These are phyloP conservation scores for Leguminivora glycinivorella DNA, from an alignment of 1,140 invertebrate species.

Conservation along the genomic window DNA sequence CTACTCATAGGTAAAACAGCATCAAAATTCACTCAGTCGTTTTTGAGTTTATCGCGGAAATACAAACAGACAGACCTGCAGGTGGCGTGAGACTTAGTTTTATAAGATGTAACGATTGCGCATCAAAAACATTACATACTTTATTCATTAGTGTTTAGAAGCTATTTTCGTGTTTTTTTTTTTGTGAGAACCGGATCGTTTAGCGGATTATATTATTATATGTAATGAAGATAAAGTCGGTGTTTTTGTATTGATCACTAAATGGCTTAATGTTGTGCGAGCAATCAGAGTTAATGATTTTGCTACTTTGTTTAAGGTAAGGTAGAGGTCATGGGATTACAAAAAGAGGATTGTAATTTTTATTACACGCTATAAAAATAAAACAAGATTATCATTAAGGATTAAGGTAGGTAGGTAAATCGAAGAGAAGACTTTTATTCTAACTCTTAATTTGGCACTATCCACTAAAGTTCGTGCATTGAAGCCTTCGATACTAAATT, in stretches of 20 bases:
- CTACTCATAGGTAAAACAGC: no score
- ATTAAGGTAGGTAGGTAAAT: no score
- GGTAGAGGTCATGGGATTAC: not conserved
- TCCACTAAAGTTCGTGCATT: no score
- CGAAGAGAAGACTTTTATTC: no score
- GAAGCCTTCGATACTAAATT: no score
- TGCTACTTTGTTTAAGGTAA: conserved; percentile 5
- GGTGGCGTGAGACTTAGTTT: no score
- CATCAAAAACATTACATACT: not conserved
- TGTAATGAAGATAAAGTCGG: conserved; percentile 5
- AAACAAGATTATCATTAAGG: no score
- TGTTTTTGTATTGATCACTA: conserved; percentile 11
- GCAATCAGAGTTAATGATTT: not conserved
- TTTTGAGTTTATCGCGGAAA: no score
- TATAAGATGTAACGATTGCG: no score
- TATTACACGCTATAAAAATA: not conserved
- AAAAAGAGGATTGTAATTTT: not conserved
- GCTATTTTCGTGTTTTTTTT: not conserved
- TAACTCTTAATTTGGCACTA: no score
- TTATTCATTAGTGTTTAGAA: not conserved
- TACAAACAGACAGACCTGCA: no score
- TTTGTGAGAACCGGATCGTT: not conserved
- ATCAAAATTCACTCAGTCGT: no score
- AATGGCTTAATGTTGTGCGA: conserved; percentile 10
- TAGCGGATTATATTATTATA: conserved; percentile 4